These are phyloP conservation scores for Champsocephalus gunnari DNA, from an alignment of 2,797 vertebrate genomes.

Conservation along the genomic window DNA sequence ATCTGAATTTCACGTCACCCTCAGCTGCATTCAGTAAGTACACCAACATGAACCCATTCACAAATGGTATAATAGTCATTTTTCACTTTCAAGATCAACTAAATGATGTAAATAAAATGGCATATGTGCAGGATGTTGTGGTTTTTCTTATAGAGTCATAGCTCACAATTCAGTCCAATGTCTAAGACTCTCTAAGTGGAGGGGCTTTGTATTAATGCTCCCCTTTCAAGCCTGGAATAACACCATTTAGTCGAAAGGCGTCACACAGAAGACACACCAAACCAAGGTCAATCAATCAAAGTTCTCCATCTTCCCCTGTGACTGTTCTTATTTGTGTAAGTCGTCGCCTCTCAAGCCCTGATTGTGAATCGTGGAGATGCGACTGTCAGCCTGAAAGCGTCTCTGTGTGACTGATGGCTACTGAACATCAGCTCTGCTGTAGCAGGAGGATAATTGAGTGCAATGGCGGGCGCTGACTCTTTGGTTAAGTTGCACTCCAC, in stretches of 20 bases:
- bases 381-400: background rate
- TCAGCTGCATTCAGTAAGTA: background rate
- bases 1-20: background rate
- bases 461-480: slow-evolving; percentile 30
- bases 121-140: background rate
- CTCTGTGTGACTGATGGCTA: slow-evolving; percentile 33
- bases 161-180: background rate
- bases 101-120: no score
- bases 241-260: background rate
- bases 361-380: slow-evolving; percentile 11
- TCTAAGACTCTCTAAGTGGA: background rate
- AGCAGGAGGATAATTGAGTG: slow-evolving; percentile 49
- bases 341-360: background rate
- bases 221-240: background rate
- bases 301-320: no score
- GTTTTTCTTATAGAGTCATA: background rate
- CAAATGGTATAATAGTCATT: background rate
- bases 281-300: no score
- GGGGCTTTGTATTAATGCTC: background rate
- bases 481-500: slow-evolving; percentile 38
- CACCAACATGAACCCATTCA: background rate
- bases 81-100: background rate
- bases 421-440: slow-evolving; percentile 32
- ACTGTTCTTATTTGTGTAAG: background rate
- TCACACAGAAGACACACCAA: no score